A percentile compares a stretch with the other conserved stretches of the same genome.
Evolutionary conservation across 2,888 invertebrate species (phyloP).

Genomic region (Cremastinae sp.): DNA sequence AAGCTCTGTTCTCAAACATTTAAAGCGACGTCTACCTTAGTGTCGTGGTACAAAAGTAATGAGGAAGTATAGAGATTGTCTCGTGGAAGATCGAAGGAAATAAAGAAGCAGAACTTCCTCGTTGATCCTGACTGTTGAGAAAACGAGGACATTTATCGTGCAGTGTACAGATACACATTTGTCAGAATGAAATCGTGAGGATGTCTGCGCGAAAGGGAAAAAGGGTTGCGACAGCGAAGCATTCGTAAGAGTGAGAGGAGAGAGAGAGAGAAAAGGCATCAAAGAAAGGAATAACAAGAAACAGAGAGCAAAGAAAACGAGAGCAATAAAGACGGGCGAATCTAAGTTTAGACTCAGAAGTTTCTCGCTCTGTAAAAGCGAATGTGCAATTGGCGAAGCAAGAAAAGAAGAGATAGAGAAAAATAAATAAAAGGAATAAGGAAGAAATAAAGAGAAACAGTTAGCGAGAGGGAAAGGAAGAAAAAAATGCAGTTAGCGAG

Average conservation of each 20-base stretch:
- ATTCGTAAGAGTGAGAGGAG: neutral
- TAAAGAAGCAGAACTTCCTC: neutral
- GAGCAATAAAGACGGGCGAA: constrained; percentile 10
- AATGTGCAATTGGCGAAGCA: neutral
- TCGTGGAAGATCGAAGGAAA: neutral
- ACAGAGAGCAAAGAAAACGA: constrained; percentile 10
- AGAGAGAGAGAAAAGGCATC: neutral
- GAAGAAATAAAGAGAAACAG: no score
- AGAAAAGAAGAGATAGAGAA: neutral
- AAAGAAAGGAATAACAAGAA: neutral
- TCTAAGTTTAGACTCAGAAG: constrained; percentile 57
- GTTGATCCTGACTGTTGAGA: constrained; percentile 3
- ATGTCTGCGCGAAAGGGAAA: constrained; percentile 24
- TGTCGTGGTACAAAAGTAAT: neutral
- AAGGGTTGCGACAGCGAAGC: no score
- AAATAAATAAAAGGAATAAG: no score
- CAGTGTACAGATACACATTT: neutral
- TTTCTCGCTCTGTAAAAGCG: neutral
- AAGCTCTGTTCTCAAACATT: no score
- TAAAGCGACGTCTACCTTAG: no score
- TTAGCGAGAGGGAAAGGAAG: no score
- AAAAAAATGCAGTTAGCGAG: constrained; percentile 8
- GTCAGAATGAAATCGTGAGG: constrained; percentile 6
- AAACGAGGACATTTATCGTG: constrained; percentile 29
- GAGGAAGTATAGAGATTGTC: neutral